phyloP scores from a whole-genome alignment of 2,797 vertebrate species.

The Alfaro cultratus region DNA sequence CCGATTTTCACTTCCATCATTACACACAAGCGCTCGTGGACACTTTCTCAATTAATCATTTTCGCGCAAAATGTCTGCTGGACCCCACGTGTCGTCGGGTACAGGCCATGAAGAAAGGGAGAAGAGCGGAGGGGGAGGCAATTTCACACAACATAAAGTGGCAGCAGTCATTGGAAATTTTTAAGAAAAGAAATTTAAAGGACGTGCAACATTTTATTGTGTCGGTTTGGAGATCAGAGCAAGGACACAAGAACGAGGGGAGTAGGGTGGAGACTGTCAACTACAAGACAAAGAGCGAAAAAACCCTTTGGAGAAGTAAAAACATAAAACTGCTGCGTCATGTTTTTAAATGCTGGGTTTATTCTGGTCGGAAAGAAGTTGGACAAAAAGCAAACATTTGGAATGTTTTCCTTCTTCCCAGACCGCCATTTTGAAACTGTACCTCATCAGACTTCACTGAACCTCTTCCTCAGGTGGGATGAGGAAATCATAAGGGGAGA shows the following conservation, averaged over 20 bases:
- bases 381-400: not conserved
- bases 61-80: not conserved
- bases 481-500: not conserved
- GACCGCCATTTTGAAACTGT: not conserved
- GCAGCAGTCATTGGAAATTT: not conserved
- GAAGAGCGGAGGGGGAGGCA: not conserved
- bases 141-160: constrained; percentile 10
- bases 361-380: not conserved
- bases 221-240: not conserved
- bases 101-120: not conserved
- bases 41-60: constrained; percentile 7
- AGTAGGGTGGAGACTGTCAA: not conserved
- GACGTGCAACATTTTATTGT: not conserved
- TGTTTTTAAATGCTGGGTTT: not conserved
- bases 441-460: not conserved
- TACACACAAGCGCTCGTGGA: not conserved
- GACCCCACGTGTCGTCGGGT: not conserved
- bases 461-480: not conserved
- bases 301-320: not conserved
- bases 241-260: not conserved
- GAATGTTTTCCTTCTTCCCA: not conserved
- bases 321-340: not conserved
- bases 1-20: not conserved
- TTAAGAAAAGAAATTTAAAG: not conserved
- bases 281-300: not conserved